Percentiles rank a stretch among this genome's conserved stretches.
Evolutionary conservation across 2,888 invertebrate genomes (phyloP).

Genomic region (Torymus auratus): DNA sequence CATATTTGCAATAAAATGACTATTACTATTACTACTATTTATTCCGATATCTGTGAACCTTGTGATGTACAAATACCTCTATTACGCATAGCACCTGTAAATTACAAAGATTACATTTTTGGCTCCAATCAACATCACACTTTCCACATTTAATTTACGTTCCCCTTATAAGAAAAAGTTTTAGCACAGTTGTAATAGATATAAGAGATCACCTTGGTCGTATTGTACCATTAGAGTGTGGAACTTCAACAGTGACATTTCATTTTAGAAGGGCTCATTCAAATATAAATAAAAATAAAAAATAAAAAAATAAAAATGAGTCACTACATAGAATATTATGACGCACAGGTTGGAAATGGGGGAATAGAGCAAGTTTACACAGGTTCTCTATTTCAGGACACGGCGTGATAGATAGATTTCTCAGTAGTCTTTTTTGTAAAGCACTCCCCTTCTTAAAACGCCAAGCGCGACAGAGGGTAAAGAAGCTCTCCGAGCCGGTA

Average conservation of each 20-base stretch:
- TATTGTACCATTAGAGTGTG: slow-evolving; percentile 1
- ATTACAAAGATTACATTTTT: not conserved
- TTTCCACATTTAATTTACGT: not conserved
- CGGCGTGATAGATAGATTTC: not conserved
- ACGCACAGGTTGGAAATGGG: not conserved
- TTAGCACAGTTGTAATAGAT: not conserved
- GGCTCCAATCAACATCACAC: not conserved
- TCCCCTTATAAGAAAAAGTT: not conserved
- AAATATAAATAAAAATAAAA: too few relatives aligned
- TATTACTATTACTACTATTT: too few relatives aligned
- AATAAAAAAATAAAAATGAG: not conserved
- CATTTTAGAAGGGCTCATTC: not conserved
- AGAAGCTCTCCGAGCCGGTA: slow-evolving; percentile 1
- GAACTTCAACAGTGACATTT: slow-evolving; percentile 1
- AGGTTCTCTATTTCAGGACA: not conserved
- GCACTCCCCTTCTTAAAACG: too few relatives aligned
- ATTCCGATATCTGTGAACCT: slow-evolving; percentile 6
- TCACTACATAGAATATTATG: not conserved
- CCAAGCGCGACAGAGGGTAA: not conserved
- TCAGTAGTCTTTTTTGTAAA: not conserved
- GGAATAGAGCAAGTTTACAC: not conserved
- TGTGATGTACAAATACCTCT: not conserved
- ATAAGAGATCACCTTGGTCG: slow-evolving; percentile 7
- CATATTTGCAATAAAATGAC: too few relatives aligned
- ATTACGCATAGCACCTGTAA: not conserved